Conservation (phyloP, 2,888 invertebrate genomes). For the Panopea generosa region DNA sequence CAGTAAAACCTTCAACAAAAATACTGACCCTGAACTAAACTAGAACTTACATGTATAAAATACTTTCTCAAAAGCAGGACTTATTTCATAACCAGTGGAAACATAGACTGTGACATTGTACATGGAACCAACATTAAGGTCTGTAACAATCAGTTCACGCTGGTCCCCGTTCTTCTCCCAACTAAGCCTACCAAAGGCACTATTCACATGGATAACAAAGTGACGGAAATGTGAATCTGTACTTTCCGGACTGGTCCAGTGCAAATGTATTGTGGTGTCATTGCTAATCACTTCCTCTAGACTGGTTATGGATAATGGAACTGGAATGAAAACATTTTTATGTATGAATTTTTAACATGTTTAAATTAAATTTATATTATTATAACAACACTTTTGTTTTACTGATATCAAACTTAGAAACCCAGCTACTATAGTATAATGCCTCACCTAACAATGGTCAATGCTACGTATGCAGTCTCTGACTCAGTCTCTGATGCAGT, state of each 20-base stretch:
- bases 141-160: constrained; percentile 47
- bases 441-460: no score
- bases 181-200: constrained; percentile 20
- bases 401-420: no score
- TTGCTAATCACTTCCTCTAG: constrained; percentile 39
- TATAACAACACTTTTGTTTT: no score
- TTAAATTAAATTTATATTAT: no score
- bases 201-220: constrained; percentile 31
- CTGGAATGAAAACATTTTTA: constrained; percentile 31
- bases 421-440: no score
- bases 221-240: constrained; percentile 22
- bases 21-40: no score
- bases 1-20: no score
- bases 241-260: constrained; percentile 45
- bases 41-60: constrained; percentile 71
- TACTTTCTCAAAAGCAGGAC: constrained; percentile 38
- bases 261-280: constrained; percentile 38
- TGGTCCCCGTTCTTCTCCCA: constrained; percentile 23
- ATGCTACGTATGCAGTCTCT: no score
- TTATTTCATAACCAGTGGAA: constrained; percentile 66
- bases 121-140: constrained; percentile 60
- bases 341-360: no score
- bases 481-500: no score
- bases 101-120: constrained; percentile 68
- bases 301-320: constrained; percentile 39